Base-by-base conservation (phyloP, 1,140 invertebrate species). In the Drosophila bipectinata region DNA sequence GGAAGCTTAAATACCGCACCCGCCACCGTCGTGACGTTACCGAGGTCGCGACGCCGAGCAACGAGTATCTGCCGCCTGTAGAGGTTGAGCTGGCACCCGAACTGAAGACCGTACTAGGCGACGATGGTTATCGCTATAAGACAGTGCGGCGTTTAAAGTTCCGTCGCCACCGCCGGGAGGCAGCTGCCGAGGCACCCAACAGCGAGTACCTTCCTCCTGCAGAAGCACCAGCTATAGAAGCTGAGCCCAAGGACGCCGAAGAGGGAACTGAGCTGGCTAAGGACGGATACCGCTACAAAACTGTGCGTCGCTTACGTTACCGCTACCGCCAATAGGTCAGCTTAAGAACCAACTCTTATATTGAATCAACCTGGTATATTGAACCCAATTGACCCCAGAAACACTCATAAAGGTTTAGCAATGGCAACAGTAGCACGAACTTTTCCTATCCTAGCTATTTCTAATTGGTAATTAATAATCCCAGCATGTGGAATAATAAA, bases 211-310 rank as follows among this genome's bases (percentile, higher is more conserved):
- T 91, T 59, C 90, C 90, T 2, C 89, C 90, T 6, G 81, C 57
- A 14, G 85, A 83, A 59, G 63, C 49, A 2, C 45, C 61, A 1
- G 52, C 45, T 34, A 58, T 54, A n/a, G 68, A 78, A 7, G 48
- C 68, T 9, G 62, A 71, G 8, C 51, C 52, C 2, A 83, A 79
- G 61, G 18, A 60, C n/a, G 71, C 52, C 10, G 67, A 72, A 18
- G 83, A 90, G 64, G 84, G 72, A 28, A 87, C 85, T 26, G 90
- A 90, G 53, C 51, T 91, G 30, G 90, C 72, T 47, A 74, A 81
- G 61, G 90, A 91, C 67, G 90, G 90, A 10, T 91, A 91, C 55
- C 90, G 90, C 37, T 91, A 91, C 69, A 91, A 91, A 71, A 90
- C 85, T 41, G 82, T 91, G 21, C 90, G 89, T 45, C 69, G 90